These are phyloP conservation scores for Lasioglossum pauxillum DNA, from an alignment of 2,888 invertebrate genomes.

Conservation along the genomic window DNA sequence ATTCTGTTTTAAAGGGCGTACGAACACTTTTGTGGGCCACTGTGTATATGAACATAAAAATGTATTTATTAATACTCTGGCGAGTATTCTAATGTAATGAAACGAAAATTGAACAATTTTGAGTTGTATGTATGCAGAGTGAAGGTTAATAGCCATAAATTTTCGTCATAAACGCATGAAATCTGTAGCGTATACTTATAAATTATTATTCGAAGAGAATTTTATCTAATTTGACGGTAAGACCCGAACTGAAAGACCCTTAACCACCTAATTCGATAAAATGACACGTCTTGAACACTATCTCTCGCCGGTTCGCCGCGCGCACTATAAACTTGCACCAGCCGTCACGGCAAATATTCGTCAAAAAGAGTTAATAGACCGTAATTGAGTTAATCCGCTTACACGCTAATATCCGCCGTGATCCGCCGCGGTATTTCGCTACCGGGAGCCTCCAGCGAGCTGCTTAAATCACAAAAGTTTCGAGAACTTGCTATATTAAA, in stretches of 20 bases:
- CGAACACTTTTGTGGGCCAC: no score
- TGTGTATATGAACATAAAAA: no score
- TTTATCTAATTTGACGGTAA: no score
- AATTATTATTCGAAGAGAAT: no score
- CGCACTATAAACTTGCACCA: background rate
- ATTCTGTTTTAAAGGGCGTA: no score
- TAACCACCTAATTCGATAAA: background rate
- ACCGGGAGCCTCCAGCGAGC: background rate
- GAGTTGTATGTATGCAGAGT: no score
- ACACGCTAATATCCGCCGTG: background rate
- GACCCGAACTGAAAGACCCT: background rate
- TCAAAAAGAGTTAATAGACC: slow-evolving; percentile 16
- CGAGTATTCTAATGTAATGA: no score
- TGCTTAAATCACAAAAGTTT: slow-evolving; percentile 14
- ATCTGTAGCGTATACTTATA: no score
- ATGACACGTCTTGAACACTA: background rate
- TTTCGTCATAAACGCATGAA: no score
- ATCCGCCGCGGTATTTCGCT: slow-evolving; percentile 5
- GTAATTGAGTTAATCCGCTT: slow-evolving; percentile 12
- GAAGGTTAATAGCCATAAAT: no score
- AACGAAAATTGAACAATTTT: no score
- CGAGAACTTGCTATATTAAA: slow-evolving; percentile 19
- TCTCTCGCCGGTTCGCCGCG: background rate
- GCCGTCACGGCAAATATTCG: background rate
- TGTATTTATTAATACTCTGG: no score